phyloP scores from a whole-genome alignment of 2,797 vertebrate genomes.

The Artibeus lituratus region DNA sequence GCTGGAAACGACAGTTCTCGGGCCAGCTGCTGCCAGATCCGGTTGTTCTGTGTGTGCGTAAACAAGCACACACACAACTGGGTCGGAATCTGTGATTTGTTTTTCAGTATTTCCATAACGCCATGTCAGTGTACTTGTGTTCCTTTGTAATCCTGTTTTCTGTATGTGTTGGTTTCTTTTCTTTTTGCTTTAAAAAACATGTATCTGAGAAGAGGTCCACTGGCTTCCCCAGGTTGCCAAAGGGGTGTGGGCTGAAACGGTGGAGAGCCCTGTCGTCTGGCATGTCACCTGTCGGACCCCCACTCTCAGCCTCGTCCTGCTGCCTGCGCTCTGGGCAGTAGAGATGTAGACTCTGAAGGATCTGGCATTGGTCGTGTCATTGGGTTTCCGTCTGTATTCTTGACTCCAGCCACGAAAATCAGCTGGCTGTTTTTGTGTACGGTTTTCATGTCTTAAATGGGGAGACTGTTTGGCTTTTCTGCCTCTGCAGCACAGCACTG shows the following conservation, averaged over 20 bases:
- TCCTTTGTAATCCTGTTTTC: not conserved
- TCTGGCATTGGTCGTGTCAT: fast-evolving
- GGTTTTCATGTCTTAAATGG: not conserved
- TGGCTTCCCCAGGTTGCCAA: not conserved
- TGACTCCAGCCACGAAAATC: not conserved
- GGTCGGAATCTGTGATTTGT: not conserved
- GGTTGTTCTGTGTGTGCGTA: not conserved
- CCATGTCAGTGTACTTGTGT: not conserved
- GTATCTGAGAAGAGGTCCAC: not conserved
- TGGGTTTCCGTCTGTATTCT: not conserved
- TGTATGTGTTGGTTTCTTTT: not conserved
- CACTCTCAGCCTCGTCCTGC: not conserved
- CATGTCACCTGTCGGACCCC: not conserved
- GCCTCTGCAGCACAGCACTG: not conserved
- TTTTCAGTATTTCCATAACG: not conserved
- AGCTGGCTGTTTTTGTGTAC: not conserved
- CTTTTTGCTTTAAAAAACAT: not conserved
- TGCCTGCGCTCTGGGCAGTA: not conserved
- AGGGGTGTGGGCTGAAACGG: not conserved
- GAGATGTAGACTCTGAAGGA: not conserved
- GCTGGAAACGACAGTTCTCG: not conserved
- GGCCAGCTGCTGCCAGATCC: not conserved
- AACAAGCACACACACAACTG: not conserved
- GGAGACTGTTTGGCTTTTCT: not conserved
- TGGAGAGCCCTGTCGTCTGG: not conserved